These are phyloP conservation scores for Tenebrosternarchus preto DNA, from an alignment of 2,113 vertebrate species.

Conservation along the genomic window DNA sequence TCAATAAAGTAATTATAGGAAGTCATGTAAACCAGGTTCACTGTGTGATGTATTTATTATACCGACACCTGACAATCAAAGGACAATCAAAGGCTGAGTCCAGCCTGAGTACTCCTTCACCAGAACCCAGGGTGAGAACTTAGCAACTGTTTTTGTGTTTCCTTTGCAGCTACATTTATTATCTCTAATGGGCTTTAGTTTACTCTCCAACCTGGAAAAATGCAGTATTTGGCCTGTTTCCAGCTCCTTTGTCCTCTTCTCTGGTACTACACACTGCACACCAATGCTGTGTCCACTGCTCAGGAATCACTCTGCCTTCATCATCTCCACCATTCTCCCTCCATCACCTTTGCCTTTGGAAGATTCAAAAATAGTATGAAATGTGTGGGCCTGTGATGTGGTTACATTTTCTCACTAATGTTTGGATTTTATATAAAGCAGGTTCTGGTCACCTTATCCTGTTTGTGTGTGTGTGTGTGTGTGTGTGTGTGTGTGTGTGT, in stretches of 20 bases:
- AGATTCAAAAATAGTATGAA: slow-evolving; percentile 3
- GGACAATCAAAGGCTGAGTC: no score
- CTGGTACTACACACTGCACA: no score
- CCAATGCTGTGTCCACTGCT: slow-evolving; percentile 2
- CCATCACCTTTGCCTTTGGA: no score
- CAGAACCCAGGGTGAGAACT: not conserved
- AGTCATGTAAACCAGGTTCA: no score
- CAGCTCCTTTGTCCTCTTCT: slow-evolving; percentile 18
- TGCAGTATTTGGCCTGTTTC: slow-evolving; percentile 56
- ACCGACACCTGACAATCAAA: no score
- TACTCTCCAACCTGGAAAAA: slow-evolving; percentile 74
- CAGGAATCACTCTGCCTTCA: slow-evolving; percentile 14
- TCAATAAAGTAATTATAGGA: no score
- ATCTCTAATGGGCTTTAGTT: slow-evolving; percentile 70
- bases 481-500: slow-evolving; percentile 38
- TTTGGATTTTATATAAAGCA: slow-evolving; percentile 70
- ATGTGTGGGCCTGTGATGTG: slow-evolving; percentile 26
- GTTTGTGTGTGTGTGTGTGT: slow-evolving; percentile 9
- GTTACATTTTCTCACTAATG: slow-evolving; percentile 59
- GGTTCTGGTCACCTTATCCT: slow-evolving; percentile 5
- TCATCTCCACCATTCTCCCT: slow-evolving; percentile 3
- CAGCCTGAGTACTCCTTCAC: no score
- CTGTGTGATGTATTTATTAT: no score
- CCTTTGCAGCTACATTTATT: slow-evolving; percentile 54
- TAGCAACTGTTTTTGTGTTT: slow-evolving; percentile 51